These are phyloP conservation scores for Whitmania pigra DNA, from an alignment of 1,140 invertebrate species.

Conservation along the genomic window DNA sequence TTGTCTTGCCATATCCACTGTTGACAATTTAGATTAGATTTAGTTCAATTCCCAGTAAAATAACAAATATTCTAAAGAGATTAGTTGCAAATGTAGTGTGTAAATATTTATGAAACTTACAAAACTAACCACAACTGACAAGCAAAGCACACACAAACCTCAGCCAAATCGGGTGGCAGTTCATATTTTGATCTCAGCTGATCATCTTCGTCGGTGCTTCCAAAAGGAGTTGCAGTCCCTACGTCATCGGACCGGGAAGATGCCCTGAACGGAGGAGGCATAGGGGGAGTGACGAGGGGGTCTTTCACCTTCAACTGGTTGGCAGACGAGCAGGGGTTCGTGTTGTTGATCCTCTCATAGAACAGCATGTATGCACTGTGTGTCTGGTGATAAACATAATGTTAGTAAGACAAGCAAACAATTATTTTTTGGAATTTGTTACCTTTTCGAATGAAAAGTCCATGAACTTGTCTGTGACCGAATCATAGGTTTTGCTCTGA, in stretches of 20 bases:
- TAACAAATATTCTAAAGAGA: too few species aligned
- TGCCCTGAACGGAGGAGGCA: conserved; percentile 18
- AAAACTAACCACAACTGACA: conserved; percentile 35
- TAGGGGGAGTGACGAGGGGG: conserved; percentile 19
- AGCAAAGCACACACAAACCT: conserved; percentile 27
- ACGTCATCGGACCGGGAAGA: conserved; percentile 20
- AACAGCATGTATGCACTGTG: conserved; percentile 96
- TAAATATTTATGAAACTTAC: too few species aligned
- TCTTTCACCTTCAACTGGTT: background rate
- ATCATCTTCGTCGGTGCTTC: conserved; percentile 24
- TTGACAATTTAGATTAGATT: conserved; percentile 23
- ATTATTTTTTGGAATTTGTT: conserved; percentile 13
- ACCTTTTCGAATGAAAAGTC: conserved; percentile 88
- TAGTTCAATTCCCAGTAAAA: too few species aligned
- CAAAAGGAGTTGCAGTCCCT: conserved; percentile 12
- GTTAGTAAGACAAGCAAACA: background rate
- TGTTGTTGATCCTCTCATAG: conserved; percentile 61
- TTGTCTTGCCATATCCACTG: conserved; percentile 76
- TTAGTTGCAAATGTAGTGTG: too few species aligned
- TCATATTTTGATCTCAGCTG: conserved; percentile 36
- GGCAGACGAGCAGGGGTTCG: background rate
- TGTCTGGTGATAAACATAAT: conserved; percentile 45
- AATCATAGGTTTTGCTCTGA: conserved; percentile 87
- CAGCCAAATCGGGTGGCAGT: conserved; percentile 35
- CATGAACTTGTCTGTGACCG: conserved; percentile 88